Evolutionary conservation across 2,113 vertebrate species (phyloP), one percentile per base, ranked within the genome.

Genomic region (Amphiprion ocellaris): DNA sequence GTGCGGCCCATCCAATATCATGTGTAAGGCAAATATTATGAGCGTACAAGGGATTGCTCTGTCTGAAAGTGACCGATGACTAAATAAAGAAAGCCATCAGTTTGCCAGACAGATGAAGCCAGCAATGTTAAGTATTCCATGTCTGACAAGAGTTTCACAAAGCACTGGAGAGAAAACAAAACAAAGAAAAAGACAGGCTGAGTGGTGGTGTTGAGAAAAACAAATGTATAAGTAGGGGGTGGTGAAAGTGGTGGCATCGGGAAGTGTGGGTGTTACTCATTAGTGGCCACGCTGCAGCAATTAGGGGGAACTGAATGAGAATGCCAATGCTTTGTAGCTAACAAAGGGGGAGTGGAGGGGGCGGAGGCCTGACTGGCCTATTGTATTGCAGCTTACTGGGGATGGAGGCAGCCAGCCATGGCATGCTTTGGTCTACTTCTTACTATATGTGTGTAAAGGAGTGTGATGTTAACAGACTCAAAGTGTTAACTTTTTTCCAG

Each of bases 271-370:
- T 77, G 79, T 50, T 56, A 79, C 79, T 89, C 77, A 80, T 84
- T 85, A 87, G 77, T 19, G 82, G 71, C 73, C 84, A 81, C 75
- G 47, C 73, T 84, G 82, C 80, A 77, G 69, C 74, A 82, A 85
- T 89, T 81, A 89, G 67, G 70, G 49, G 66, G 56, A 67, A 72
- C 56, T 56, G 60, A 52, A 79, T 76, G 74, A 81, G 69, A 65
- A 73, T 69, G 71, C 56, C 59, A 61, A 58, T 53, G 84, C 69
- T 87, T 83, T 83, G 82, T 66, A 66, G 41, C 75, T 67, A 60
- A 77, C 44, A 54, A 50, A 60, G 78, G 74, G 84, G 86, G 72
- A 70, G 78, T 75, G 79, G 68, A 66, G 1, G 26, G 58, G 81
- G 65, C 16, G 59, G 68, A 1, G 12, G 80, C 72, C 72, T 66